Evolutionary conservation across 1,140 invertebrate species (phyloP), one percentile per base, ranked within the genome.

Genomic region (Neotoxoptera formosana): DNA sequence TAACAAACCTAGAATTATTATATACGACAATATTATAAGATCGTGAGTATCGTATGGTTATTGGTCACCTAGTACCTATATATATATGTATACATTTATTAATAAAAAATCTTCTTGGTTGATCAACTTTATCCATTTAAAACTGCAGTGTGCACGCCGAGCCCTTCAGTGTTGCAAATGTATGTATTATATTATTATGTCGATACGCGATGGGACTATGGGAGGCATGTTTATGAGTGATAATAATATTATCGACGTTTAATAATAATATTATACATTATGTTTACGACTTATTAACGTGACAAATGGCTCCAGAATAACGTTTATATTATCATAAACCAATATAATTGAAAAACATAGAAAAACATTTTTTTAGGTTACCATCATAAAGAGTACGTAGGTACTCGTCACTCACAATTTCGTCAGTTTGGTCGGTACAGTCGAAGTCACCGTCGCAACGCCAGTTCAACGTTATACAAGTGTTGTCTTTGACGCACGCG

Each of bases 391-490:
- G 25, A 17, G 11, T 17, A 76, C n/a, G n/a, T n/a, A 25, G n/a
- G 30, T 67, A 67, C 11, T 76, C 14, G n/a, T 76, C 14, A 76
- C 96, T 96, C 95, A 97, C 97, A 94, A 96, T 95, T 95, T 99
- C 98, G 95, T 99, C 98, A 93, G 96, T 96, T 48, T 96, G 96
- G 95, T 98, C 97, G 1, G 96, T 95, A 95, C 98, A 99, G 95
- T 99, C 98, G 90, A 96, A 96, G 95, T 98, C 97, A 3, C 98
- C 98, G 95, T 99, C 98, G 95, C 98, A 99, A 23, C 96, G 95
- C 98, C 98, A 98, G 67, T 96, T 96, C 23, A 96, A 96, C 11
- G 96, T 96, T 84, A 98, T 97, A 95, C 97, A 98, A 94, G 96
- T 96, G 20, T 96, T 96, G 84, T 96, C 95, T 21, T 95, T 95